Conservation (phyloP, 2,888 invertebrate species). For the Cephonodes hylas region DNA sequence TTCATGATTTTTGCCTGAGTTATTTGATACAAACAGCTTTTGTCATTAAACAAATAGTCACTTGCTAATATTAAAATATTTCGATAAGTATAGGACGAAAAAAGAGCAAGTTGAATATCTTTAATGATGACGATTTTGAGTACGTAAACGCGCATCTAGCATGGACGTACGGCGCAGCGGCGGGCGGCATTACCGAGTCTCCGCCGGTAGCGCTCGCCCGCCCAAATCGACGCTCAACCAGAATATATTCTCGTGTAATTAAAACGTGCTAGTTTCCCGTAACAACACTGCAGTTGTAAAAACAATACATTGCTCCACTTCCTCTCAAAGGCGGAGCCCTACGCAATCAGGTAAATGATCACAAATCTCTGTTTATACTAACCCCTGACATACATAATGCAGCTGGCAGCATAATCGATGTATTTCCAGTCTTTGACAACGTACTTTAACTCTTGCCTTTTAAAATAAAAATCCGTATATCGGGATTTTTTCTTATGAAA, state of each 20-base stretch:
- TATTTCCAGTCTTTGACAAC: background rate
- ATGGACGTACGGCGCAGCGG: conserved; percentile 28
- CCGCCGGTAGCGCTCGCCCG: conserved; percentile 45
- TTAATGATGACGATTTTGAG: background rate
- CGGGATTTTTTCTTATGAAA: background rate
- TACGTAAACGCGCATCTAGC: conserved; percentile 45
- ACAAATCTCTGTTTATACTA: background rate
- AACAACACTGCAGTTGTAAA: background rate
- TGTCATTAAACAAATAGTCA: too few relatives aligned
- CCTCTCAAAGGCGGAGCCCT: background rate
- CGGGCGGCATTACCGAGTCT: conserved; percentile 45
- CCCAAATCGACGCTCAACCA: conserved; percentile 15
- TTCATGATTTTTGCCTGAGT: too few relatives aligned
- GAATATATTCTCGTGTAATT: background rate
- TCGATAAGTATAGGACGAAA: background rate
- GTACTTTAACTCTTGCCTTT: background rate
- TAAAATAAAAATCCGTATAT: background rate
- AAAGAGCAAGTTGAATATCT: background rate
- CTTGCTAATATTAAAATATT: too few relatives aligned
- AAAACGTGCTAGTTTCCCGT: background rate
- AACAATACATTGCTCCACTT: background rate
- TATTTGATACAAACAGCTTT: too few relatives aligned
- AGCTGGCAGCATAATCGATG: background rate
- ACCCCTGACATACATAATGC: background rate
- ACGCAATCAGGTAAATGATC: background rate